Base-by-base conservation (phyloP, 1,140 invertebrate species). In the Alviniconcha marisindica region DNA sequence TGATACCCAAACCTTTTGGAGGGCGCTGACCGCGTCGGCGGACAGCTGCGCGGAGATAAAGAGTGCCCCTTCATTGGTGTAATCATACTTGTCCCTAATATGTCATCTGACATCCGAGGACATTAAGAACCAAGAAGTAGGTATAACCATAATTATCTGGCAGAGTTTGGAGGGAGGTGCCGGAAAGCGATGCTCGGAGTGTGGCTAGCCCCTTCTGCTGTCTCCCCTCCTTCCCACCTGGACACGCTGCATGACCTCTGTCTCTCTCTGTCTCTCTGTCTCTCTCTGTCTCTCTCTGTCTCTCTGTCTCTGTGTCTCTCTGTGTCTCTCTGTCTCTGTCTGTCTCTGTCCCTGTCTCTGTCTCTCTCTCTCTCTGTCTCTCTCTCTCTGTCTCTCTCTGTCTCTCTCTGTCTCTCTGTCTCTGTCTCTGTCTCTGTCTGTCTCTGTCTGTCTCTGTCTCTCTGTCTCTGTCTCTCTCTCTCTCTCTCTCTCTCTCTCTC, bases 401-500 rank as follows among this genome's bases (percentile, higher is more conserved):
- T 71, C 21, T 71, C 36, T 71, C 36, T 71, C 36, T 71, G 3
- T 71, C 36, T 71, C 36, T 71, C 66, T 71, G 3, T 71, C 36
- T 71, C 36, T 71, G 14, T 71, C 69, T 71, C 69, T 71, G 33
- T 71, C 69, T 71, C 69, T 71, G 10, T 40, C 66, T 71, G 33
- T 71, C 36, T 71, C 36, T 71, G 10, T 71, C 36, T 71, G 33
- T 71, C 36, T 71, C 36, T 71, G 10, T 71, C 69, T 71, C 69
- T 71, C 36, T 71, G 33, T 71, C 69, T 71, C 69, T 71, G 33
- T 71, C 69, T 71, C 69, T 71, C 69, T 71, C 69, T 42, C 69
- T 24, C 36, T 42, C 69, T 42, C 69, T 66, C n/a, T 66, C 5
- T 66, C 63, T 48, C 44, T 48, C 44, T 48, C 44, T 48, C 44